Percentiles rank a stretch among this genome's conserved stretches.
Evolutionary conservation across 2,113 vertebrate species (phyloP).

Genomic region (Mus musculus): GRCm39 chr6:85798001-85798500

Average conservation of each 20-base stretch:
- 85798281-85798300: background rate
- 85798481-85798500: background rate
- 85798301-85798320: background rate
- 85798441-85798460: background rate
- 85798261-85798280: background rate
- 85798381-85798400: background rate
- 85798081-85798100: background rate
- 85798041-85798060: background rate
- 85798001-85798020: slow-evolving; percentile 5
- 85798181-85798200: background rate
- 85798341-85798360: background rate
- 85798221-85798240: background rate
- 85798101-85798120: background rate
- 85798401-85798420: background rate
- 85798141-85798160: background rate
- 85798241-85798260: background rate
- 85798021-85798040: background rate
- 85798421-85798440: background rate
- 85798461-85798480: background rate
- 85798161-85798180: too few relatives aligned
- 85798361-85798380: background rate
- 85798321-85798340: background rate
- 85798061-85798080: too few relatives aligned
- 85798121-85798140: background rate
- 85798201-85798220: background rate